A percentile compares a stretch with the other conserved stretches of the same genome.
These are phyloP conservation scores for Rhynchotus rufescens DNA, from an alignment of 2,797 vertebrate genomes.

Conservation along the genomic window DNA sequence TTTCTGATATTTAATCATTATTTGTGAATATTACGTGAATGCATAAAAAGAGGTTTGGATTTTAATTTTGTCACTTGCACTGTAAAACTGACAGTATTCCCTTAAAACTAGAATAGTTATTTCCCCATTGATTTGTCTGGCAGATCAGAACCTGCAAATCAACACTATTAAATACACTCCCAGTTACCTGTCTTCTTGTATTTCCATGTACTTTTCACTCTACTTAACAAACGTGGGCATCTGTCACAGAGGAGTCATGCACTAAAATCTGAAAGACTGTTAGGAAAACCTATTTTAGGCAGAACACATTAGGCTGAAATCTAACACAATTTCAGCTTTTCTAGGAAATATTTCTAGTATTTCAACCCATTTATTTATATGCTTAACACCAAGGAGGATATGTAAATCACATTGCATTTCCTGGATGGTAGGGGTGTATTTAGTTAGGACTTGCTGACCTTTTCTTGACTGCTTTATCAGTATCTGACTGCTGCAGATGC, in stretches of 20 bases:
- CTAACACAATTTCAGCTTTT: background rate
- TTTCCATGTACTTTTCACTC: background rate
- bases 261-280: background rate
- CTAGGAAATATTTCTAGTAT: background rate
- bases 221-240: background rate
- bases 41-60: background rate
- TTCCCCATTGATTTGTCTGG: background rate
- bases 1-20: background rate
- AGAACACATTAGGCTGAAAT: background rate
- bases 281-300: background rate
- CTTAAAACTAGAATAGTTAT: background rate
- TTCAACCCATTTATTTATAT: background rate
- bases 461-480: background rate
- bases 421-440: background rate
- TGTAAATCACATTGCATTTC: background rate
- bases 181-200: background rate
- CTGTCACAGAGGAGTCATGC: background rate
- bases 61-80: background rate
- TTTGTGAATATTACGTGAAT: background rate
- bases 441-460: background rate
- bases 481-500: background rate
- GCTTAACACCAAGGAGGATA: background rate
- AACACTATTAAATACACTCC: background rate
- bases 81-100: background rate
- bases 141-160: background rate